Evolutionary conservation across 2,888 invertebrate species (phyloP), one percentile per base, ranked within the genome.

Genomic region (Dastarcus helophoroides): DNA sequence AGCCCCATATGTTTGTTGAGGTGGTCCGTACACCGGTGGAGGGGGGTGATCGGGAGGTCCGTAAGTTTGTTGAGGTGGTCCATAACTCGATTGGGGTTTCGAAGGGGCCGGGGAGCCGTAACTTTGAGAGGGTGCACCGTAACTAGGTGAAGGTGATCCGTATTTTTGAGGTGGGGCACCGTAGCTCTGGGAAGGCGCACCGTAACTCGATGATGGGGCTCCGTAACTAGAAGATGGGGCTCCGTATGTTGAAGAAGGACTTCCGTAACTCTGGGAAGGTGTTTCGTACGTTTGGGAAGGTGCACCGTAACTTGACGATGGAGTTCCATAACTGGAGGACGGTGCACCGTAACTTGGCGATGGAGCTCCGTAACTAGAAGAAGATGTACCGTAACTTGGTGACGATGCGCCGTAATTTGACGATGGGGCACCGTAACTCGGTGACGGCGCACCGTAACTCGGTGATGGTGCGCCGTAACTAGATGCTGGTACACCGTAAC

Each of bases 401-500:
- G 43, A 38, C 21, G 42, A 39, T 12, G 28, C 32, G 4, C 39
- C 38, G 24, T 38, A 41, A 29, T 35, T 31, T 4, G 16, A 13
- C 9, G 37, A 26, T 12, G 36, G 39, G 12, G 28, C 32, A 4
- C 39, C 38, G 24, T 38, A 41, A 29, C 36, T 31, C 3, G 16
- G 17, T 11, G 37, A 26, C 14, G 42, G 38, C 19, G 33, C 5
- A 4, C 37, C 31, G 21, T 38, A 47, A 29, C 33, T 40, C 12
- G 37, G 17, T 13, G 46, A 42, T n/a, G 45, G 45, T 26, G 43
- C 35, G 6, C 46, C 46, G 27, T 51, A 47, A 22, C 26, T 39
- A 4, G 43, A 24, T 28, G 13, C 29, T 2, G 35, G 35, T 12
- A 37, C 23, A 2, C 40, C 42, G 21, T 43, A 40, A 23, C 25